A percentile compares a stretch with the other conserved stretches of the same genome.
phyloP scores from a whole-genome alignment of 2,797 vertebrate species.

The Chloroceryle amazona region DNA sequence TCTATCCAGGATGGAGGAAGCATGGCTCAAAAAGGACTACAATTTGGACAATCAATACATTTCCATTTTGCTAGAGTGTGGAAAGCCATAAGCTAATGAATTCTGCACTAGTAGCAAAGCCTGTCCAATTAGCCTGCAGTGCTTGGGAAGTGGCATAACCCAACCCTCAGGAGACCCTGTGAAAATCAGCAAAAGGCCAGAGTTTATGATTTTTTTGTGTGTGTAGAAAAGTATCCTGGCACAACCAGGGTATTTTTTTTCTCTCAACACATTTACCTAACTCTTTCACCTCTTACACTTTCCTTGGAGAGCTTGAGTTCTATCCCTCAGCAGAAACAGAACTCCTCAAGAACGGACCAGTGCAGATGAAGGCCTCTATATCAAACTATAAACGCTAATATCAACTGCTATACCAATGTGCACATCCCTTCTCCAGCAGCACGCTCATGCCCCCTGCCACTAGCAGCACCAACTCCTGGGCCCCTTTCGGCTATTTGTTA shows the following conservation, averaged over 20 bases:
- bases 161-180: background rate
- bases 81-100: background rate
- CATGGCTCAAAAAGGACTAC: background rate
- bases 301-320: background rate
- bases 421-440: background rate
- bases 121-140: rapidly evolving
- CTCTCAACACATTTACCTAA: background rate
- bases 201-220: background rate
- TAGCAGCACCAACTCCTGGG: background rate
- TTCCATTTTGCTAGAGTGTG: background rate
- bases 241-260: background rate
- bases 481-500: background rate
- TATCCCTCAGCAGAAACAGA: background rate
- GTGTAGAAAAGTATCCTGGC: background rate
- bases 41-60: background rate
- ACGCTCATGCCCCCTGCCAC: background rate
- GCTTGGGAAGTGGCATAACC: background rate
- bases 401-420: background rate
- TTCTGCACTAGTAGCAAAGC: background rate
- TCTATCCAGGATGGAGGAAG: background rate
- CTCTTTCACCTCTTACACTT: background rate
- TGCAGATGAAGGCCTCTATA: background rate
- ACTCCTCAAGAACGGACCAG: background rate
- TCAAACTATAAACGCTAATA: background rate
- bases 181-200: background rate